Evolutionary conservation across 1,140 invertebrate genomes (phyloP), one percentile per base, ranked within the genome.

Genomic region (Pentalonia nigronervosa): DNA sequence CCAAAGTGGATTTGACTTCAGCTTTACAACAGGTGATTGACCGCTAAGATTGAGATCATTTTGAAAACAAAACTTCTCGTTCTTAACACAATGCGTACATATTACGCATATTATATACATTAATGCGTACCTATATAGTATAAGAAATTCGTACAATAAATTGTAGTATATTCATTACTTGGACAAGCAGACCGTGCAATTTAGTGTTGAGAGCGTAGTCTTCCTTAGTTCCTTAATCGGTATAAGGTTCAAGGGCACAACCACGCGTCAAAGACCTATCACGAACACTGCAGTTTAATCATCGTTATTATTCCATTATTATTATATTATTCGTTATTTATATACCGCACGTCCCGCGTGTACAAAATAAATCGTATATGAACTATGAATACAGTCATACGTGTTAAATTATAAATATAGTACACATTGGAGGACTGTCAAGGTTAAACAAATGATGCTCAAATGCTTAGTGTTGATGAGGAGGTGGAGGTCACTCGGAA

Each of bases 1-100:
- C 97, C 87, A 97, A 97, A 94, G 96, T 98, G 90, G 97, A 96
- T 84, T 95, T 98, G 84, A 98, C 97, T 36, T 96, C 97, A 89
- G 97, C 97, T 95, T 95, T 98, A 86, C 97, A 97, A 95, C 97
- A 97, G 96, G 97, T 98, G 95, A 96, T 87, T 91, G 76, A 86
- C 90, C 90, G 53, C n/a, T 23, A 17, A 84, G 45, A 56, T 94
- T 25, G 48, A 84, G 45, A 84, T 94, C 21, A 14, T 93, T 56
- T 41, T 30, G 48, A 36, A 91, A 76, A 47, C 4, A 41, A 17
- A 76, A 76, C 60, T 76, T 34, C 34, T 76, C 48, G 8, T 34
- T 89, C 50, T 53, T 53, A 53, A 53, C 21, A 7, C 14, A 41
- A 91, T 91, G 8, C 17, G 20, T 67, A 45, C 4, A 25, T 67